These are phyloP conservation scores for Troides oblongomaculatus DNA, from an alignment of 2,888 invertebrate species.

Conservation along the genomic window DNA sequence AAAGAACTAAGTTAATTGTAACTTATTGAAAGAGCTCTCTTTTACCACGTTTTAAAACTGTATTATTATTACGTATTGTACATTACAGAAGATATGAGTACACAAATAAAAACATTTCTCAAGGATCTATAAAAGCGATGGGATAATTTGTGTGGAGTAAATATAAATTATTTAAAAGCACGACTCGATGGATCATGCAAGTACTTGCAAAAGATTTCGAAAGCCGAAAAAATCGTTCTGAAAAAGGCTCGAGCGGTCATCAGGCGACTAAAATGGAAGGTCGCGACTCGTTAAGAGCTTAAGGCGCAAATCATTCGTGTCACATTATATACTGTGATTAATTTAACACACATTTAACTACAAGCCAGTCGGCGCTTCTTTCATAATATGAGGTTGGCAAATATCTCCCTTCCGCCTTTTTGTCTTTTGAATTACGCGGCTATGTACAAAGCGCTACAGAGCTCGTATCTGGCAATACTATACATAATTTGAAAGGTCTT, in stretches of 20 bases:
- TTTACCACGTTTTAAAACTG: no score
- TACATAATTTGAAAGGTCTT: no score
- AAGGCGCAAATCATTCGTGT: slow-evolving; percentile 64
- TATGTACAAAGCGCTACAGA: no score
- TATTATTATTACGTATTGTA: no score
- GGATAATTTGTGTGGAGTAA: slow-evolving; percentile 4
- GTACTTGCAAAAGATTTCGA: slow-evolving; percentile 60
- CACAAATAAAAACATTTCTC: not conserved
- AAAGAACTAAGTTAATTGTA: no score
- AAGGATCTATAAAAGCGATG: not conserved
- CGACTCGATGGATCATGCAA: slow-evolving; percentile 4
- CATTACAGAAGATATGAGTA: no score
- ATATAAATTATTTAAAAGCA: slow-evolving; percentile 19
- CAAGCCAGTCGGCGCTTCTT: not conserved
- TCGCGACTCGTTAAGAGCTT: slow-evolving; percentile 55
- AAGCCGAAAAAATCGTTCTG: slow-evolving; percentile 63
- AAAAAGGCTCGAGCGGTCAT: slow-evolving; percentile 61
- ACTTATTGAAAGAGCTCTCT: no score
- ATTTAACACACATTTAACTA: slow-evolving; percentile 13
- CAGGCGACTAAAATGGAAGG: slow-evolving; percentile 57
- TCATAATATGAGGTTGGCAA: no score
- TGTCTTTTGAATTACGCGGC: no score
- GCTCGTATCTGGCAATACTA: no score
- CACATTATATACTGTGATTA: slow-evolving; percentile 31
- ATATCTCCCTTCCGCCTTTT: no score